A percentile compares a stretch with the other conserved stretches of the same genome.
phyloP scores from a whole-genome alignment of 2,888 invertebrate species.

The Epirrhoe alternata region DNA sequence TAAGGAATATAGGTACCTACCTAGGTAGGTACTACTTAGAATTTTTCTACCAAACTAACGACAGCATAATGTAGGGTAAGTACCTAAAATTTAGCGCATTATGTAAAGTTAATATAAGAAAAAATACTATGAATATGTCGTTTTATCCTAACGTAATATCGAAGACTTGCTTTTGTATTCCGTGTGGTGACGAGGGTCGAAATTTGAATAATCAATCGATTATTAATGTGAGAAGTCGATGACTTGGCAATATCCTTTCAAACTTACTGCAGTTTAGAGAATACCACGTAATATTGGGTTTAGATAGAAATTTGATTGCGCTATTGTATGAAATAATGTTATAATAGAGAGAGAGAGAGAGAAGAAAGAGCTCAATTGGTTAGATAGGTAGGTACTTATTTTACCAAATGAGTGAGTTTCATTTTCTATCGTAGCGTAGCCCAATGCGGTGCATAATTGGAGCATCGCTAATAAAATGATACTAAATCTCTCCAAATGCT shows the following conservation, averaged over 20 bases:
- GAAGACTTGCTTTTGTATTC: conserved; percentile 54
- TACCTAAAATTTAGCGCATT: too few relatives aligned
- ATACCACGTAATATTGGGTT: conserved; percentile 48
- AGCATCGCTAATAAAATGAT: too few relatives aligned
- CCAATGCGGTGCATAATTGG: too few relatives aligned
- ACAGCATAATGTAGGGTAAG: too few relatives aligned
- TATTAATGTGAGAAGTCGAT: conserved; percentile 67
- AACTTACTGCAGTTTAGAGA: conserved; percentile 53
- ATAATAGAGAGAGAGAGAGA: conserved; percentile 30
- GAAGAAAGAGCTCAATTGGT: not conserved
- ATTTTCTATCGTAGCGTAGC: too few relatives aligned
- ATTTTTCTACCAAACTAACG: too few relatives aligned
- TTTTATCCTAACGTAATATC: conserved; percentile 47
- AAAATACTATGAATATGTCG: conserved; percentile 56
- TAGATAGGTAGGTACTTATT: conserved; percentile 1
- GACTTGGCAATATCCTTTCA: conserved; percentile 72
- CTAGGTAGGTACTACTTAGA: too few relatives aligned
- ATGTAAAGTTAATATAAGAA: conserved; percentile 12
- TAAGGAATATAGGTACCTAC: too few relatives aligned
- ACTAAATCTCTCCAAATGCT: too few relatives aligned
- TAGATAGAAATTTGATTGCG: conserved; percentile 67
- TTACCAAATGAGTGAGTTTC: too few relatives aligned
- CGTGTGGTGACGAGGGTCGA: conserved; percentile 48
- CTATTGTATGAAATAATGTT: conserved; percentile 65
- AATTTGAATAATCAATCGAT: conserved; percentile 79